Conservation (phyloP, 2,888 invertebrate genomes). For the Caenorhabditis doughertyi region DNA sequence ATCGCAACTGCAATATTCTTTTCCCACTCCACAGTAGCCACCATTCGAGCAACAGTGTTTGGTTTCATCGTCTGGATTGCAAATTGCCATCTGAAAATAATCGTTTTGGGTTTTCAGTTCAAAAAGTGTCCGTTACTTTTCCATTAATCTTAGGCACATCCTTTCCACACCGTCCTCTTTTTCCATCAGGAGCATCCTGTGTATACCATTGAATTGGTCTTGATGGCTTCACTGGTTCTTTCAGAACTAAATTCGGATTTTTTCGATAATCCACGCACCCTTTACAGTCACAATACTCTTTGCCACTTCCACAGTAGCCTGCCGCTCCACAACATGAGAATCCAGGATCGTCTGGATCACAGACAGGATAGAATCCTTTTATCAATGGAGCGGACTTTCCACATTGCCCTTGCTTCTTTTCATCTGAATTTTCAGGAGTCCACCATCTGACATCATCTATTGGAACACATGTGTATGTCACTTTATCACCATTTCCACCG, state of each 20-base stretch:
- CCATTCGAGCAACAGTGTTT: conserved; percentile 74
- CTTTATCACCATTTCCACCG: conserved; percentile 46
- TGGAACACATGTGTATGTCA: conserved; percentile 44
- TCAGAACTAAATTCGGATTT: conserved; percentile 72
- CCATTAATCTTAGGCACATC: conserved; percentile 36
- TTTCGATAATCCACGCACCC: conserved; percentile 76
- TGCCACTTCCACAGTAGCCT: conserved; percentile 81
- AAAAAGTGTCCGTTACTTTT: background rate
- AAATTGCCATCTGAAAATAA: conserved; percentile 50
- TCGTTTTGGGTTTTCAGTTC: background rate
- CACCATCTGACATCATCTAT: conserved; percentile 76
- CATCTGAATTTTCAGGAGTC: conserved; percentile 78
- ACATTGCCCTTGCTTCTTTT: conserved; percentile 64
- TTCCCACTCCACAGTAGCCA: conserved; percentile 72
- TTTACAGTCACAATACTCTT: conserved; percentile 79
- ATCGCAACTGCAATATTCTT: conserved; percentile 73
- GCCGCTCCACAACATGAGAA: conserved; percentile 78
- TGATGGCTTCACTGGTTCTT: conserved; percentile 73
- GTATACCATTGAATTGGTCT: conserved; percentile 51
- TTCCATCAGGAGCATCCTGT: conserved; percentile 42
- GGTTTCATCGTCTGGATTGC: conserved; percentile 73
- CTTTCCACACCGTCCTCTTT: conserved; percentile 44
- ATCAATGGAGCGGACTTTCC: conserved; percentile 79
- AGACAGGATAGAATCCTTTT: conserved; percentile 81
- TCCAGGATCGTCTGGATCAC: conserved; percentile 80